Evolutionary conservation across 1,140 invertebrate genomes (phyloP), one percentile per base, ranked within the genome.

Genomic region (Nasonia giraulti): DNA sequence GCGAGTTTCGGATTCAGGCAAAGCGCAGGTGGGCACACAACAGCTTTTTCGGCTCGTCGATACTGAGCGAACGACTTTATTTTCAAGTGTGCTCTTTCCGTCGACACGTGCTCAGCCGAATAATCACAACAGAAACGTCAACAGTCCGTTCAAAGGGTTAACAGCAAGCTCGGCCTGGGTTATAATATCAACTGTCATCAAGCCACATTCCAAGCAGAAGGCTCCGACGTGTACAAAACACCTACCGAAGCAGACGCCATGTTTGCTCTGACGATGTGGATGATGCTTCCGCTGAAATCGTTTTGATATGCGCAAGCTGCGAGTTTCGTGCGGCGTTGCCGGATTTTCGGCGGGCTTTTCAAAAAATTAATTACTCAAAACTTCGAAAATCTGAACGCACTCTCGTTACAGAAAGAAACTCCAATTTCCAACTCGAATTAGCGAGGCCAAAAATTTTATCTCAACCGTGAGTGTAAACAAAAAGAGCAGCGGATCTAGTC

Each of bases 241-340:
- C 91, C 87, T 91, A 92, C 92, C 91, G 91, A 91, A 88, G 91
- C 92, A 85, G 92, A 92, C 89, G 92, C 91, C 92, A 92, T 93
- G 66, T 91, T 92, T 78, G 7, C 31, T 55, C 40, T 79, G 40
- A 44, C 75, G 23, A 31, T 76, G 8, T 8, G 12, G 14, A 62
- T 14, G 3, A 80, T 12, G 31, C 62, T n/a, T 27, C 8, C 14
- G n/a, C 31, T 12, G 17, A 5, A 5, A 4, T 20, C 17, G 55
- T 44, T 44, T 8, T 44, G 40, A 44, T 44, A 6, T 62, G 62
- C 50, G 3, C 33, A 6, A 37, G 5, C 62, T 69, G 10, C 78
- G 33, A 79, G 50, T 37, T 7, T 20, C 23, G 17, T 7, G 68
- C 68, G 11, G 12, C 20, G 31, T 68, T 79, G 62, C 31, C 77